A percentile compares a stretch with the other conserved stretches of the same genome.
Evolutionary conservation across 2,113 vertebrate species (phyloP).

Genomic region (Laterallus jamaicensis): DNA sequence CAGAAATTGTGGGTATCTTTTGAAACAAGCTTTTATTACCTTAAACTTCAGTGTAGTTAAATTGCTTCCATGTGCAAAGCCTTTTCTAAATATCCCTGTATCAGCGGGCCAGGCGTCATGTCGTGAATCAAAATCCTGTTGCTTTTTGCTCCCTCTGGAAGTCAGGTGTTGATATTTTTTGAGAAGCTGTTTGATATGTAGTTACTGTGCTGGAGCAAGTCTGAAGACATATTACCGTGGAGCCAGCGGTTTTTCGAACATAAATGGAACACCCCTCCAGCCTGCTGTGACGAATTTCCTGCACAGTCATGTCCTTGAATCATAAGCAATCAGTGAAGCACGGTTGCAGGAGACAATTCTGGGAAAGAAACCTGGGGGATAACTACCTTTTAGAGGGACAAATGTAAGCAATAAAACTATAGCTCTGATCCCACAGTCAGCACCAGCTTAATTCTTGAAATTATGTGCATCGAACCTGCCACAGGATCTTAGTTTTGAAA

Average conservation of each 20-base stretch:
- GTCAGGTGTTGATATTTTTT: slow-evolving; percentile 14
- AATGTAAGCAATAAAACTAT: neutral
- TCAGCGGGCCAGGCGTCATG: neutral
- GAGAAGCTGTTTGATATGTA: slow-evolving; percentile 2
- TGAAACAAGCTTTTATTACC: neutral
- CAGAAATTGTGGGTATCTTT: neutral
- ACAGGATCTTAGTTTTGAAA: neutral
- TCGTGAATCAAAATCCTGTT: neutral
- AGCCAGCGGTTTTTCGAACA: neutral
- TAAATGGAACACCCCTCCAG: neutral
- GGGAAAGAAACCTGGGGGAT: neutral
- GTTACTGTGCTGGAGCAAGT: neutral
- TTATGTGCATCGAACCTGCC: neutral
- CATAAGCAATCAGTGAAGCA: slow-evolving; percentile 2
- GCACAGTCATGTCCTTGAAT: slow-evolving; percentile 31
- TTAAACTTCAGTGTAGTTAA: neutral
- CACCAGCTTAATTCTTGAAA: neutral
- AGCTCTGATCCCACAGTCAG: neutral
- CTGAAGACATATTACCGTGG: neutral
- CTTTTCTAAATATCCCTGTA: neutral
- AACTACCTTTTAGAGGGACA: slow-evolving; percentile 25
- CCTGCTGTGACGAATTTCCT: slow-evolving; percentile 47
- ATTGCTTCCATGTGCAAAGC: neutral
- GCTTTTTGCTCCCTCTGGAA: slow-evolving; percentile 13
- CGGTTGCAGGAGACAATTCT: neutral